Conservation (phyloP, 2,113 vertebrate species). For the Prionailurus viverrinus region DNA sequence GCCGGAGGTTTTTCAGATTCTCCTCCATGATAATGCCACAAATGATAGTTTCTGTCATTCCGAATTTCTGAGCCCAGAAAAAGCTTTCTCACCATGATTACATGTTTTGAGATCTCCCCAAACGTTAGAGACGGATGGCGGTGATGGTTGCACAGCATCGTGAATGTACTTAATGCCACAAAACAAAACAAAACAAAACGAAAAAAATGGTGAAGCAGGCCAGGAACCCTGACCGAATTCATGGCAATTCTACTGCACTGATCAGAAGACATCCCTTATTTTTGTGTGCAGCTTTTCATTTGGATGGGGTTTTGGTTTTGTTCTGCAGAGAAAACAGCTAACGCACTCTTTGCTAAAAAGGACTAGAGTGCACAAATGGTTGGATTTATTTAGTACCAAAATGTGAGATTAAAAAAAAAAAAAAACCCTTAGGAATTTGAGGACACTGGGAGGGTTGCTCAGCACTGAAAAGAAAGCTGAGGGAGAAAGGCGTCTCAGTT, state of each 20-base stretch:
- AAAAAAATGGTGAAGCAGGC: neutral
- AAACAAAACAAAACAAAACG: neutral
- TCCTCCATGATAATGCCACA: neutral
- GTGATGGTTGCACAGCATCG: neutral
- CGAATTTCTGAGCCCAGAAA: slow-evolving; percentile 27
- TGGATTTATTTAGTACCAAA: slow-evolving; percentile 41
- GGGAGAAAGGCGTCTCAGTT: neutral
- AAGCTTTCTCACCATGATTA: neutral
- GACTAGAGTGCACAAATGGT: neutral
- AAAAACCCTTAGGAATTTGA: neutral
- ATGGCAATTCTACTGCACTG: neutral
- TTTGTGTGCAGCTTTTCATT: neutral
- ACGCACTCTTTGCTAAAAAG: slow-evolving; percentile 21
- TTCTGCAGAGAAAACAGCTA: slow-evolving; percentile 53
- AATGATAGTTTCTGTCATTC: neutral
- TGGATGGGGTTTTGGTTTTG: neutral
- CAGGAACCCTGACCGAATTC: neutral
- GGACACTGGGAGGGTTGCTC: neutral
- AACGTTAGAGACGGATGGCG: neutral
- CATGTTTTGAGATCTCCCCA: neutral
- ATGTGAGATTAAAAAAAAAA: neutral
- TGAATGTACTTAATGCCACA: neutral
- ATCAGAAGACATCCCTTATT: slow-evolving; percentile 1
- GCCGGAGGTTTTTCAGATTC: slow-evolving; percentile 16
- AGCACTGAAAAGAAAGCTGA: neutral